Percentiles rank a stretch among this genome's conserved stretches.
Conservation (phyloP, 2,113 vertebrate genomes). For the Pterocles gutturalis region DNA sequence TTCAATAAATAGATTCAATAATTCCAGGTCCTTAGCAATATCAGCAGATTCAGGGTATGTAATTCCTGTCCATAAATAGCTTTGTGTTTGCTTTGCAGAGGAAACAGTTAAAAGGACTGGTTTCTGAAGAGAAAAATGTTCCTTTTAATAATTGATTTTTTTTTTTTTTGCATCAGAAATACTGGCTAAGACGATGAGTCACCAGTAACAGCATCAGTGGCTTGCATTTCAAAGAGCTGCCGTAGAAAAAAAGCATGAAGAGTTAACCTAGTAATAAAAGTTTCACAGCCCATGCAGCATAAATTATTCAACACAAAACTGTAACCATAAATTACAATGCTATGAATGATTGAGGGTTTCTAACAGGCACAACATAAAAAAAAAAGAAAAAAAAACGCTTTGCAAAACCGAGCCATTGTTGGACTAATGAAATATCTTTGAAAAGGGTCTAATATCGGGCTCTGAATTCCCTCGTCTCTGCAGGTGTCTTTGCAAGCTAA, state of each 20-base stretch:
- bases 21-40: background rate
- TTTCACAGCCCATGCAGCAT: slow-evolving; percentile 22
- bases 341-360: slow-evolving; percentile 35
- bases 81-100: background rate
- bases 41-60: background rate
- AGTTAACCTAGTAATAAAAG: slow-evolving; percentile 33
- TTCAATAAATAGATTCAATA: background rate
- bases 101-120: background rate
- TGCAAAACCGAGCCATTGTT: background rate
- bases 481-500: slow-evolving; percentile 24
- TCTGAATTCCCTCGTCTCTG: background rate
- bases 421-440: slow-evolving; percentile 37
- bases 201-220: background rate
- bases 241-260: background rate
- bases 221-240: background rate
- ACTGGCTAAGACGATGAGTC: background rate
- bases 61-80: background rate
- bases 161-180: background rate
- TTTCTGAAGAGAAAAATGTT: background rate
- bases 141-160: background rate
- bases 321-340: slow-evolving; percentile 1
- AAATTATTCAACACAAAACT: slow-evolving; percentile 41
- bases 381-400: background rate
- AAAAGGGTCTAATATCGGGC: background rate
- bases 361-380: background rate